Conservation (phyloP, 2,113 vertebrate genomes). For the Hyperopisus bebe region DNA sequence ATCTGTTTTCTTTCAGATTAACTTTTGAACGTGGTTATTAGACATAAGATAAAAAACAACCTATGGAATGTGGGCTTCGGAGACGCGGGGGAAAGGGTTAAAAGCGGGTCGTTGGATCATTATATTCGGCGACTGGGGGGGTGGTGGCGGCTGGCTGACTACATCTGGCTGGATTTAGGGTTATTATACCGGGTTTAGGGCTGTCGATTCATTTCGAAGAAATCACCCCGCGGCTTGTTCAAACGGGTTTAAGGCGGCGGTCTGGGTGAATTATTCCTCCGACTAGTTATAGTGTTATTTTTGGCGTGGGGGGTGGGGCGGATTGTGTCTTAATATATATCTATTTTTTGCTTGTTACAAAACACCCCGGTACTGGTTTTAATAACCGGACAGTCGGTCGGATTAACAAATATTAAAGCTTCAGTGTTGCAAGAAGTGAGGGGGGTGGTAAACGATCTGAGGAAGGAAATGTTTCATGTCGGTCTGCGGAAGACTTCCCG, state of each 20-base stretch:
- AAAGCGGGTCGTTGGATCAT: slow-evolving; percentile 13
- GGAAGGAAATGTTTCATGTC: slow-evolving; percentile 15
- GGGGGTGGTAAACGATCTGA: not conserved
- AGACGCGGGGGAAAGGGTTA: slow-evolving; percentile 33
- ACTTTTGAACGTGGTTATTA: not conserved
- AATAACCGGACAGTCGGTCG: not conserved
- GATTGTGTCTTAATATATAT: not conserved
- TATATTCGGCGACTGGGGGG: slow-evolving; percentile 18
- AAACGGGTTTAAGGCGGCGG: not conserved
- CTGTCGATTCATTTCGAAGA: too few relatives aligned
- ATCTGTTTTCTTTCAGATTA: not conserved
- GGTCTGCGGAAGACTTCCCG: slow-evolving; percentile 13
- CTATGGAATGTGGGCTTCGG: slow-evolving; percentile 24
- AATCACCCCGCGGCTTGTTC: not conserved
- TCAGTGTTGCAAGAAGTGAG: not conserved
- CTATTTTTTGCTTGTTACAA: not conserved
- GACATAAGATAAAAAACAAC: not conserved
- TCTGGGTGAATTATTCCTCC: not conserved
- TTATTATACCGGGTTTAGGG: not conserved
- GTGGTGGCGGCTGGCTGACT: not conserved
- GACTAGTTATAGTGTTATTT: not conserved
- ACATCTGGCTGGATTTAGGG: not conserved
- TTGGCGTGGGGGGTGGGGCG: not conserved
- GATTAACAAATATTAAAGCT: not conserved
- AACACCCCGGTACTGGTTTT: not conserved